These are phyloP conservation scores for Erebia aethiops DNA, from an alignment of 2,888 invertebrate species.

Conservation along the genomic window DNA sequence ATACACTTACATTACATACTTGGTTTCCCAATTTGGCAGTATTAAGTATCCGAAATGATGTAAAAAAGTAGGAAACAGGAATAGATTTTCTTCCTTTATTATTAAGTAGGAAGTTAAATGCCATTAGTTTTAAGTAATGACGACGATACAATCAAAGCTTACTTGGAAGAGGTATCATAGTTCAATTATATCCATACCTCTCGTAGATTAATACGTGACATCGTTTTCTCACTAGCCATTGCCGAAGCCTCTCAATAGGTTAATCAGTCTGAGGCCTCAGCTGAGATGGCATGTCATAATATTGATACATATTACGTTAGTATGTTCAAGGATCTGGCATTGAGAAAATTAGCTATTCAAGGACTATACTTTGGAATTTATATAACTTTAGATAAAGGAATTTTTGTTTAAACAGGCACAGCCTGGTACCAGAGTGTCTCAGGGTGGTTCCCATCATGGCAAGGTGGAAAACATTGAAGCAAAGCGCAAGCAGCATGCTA, in stretches of 20 bases:
- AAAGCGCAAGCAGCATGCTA: too few relatives aligned
- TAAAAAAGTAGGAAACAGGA: too few relatives aligned
- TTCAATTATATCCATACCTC: too few relatives aligned
- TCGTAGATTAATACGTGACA: too few relatives aligned
- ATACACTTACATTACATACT: not conserved
- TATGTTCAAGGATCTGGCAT: not conserved
- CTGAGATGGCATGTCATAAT: not conserved
- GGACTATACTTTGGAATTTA: constrained; percentile 1
- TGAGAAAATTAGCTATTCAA: not conserved
- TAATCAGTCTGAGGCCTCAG: too few relatives aligned
- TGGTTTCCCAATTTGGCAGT: constrained; percentile 10
- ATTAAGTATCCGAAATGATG: not conserved
- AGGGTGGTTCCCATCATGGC: not conserved
- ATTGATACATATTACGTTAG: not conserved
- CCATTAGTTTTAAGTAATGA: not conserved
- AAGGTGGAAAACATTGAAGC: not conserved
- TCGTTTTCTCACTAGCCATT: too few relatives aligned
- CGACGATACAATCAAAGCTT: not conserved
- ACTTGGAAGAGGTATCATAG: too few relatives aligned
- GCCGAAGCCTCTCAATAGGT: not conserved
- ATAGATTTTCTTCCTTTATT: too few relatives aligned
- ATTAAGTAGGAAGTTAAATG: too few relatives aligned
- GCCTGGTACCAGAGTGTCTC: not conserved
- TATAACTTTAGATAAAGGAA: constrained; percentile 4
- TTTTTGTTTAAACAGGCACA: not conserved